Evolutionary conservation across 2,797 vertebrate species (phyloP).

Genomic region (Buceros bicornis): DNA sequence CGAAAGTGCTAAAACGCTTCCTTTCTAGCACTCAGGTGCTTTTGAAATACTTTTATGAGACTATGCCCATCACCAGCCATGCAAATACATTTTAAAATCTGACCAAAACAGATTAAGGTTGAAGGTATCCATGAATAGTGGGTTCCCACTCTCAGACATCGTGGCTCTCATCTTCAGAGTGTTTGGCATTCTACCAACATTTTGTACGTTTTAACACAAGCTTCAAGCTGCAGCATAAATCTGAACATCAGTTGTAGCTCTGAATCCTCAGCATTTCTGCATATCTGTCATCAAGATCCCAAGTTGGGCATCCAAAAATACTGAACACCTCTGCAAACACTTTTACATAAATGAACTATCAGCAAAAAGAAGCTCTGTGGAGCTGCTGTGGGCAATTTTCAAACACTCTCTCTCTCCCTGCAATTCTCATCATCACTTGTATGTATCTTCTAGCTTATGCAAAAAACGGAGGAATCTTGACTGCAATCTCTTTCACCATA

Average conservation of each 20-base stretch:
- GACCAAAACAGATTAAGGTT: neutral
- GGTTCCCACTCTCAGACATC: neutral
- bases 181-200: neutral
- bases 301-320: slow-evolving; percentile 59
- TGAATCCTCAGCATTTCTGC: slow-evolving; percentile 19
- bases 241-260: neutral
- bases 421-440: slow-evolving; percentile 26
- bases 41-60: neutral
- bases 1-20: neutral
- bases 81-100: neutral
- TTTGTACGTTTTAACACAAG: neutral
- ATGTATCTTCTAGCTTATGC: neutral
- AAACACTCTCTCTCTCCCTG: neutral
- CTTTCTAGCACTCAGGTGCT: neutral
- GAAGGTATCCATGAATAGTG: neutral
- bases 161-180: neutral
- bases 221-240: slow-evolving; percentile 6
- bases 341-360: slow-evolving; percentile 47
- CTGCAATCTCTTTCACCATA: neutral
- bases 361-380: slow-evolving; percentile 41
- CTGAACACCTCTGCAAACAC: slow-evolving; percentile 37
- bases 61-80: neutral
- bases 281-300: slow-evolving; percentile 17
- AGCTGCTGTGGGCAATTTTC: slow-evolving; percentile 26
- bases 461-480: neutral